Conservation (phyloP, 2,888 invertebrate species). For the Cinara cedri region DNA sequence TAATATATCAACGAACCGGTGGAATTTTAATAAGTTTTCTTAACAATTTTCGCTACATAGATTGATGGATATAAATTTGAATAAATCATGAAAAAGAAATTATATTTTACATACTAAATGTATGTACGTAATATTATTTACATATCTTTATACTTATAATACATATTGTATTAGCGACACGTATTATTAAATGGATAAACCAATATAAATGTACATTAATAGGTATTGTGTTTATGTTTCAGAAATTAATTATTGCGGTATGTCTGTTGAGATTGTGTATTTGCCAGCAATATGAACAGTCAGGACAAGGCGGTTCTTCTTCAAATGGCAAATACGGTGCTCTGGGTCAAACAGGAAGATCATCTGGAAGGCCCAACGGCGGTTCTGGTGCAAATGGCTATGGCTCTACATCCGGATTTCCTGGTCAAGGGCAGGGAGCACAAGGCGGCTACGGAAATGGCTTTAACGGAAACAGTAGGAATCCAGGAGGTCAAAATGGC, state of each 20-base stretch:
- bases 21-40: too few relatives aligned
- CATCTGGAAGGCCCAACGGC: slow-evolving; percentile 10
- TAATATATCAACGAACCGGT: too few relatives aligned
- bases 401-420: not conserved
- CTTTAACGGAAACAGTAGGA: slow-evolving; percentile 29
- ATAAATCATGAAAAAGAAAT: too few relatives aligned
- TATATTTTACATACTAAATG: too few relatives aligned
- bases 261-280: slow-evolving; percentile 36
- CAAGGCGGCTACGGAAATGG: slow-evolving; percentile 26
- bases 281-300: slow-evolving; percentile 43
- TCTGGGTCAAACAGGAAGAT: not conserved
- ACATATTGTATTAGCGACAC: too few relatives aligned
- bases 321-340: slow-evolving; percentile 13
- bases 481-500: slow-evolving; percentile 6
- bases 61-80: too few relatives aligned
- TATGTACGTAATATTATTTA: too few relatives aligned
- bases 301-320: slow-evolving; percentile 35
- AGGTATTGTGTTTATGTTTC: not conserved
- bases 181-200: too few relatives aligned
- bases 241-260: slow-evolving; percentile 40
- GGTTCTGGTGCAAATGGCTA: slow-evolving; percentile 18
- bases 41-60: too few relatives aligned
- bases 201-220: too few relatives aligned
- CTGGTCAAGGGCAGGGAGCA: slow-evolving; percentile 36
- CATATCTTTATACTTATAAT: too few relatives aligned